These are phyloP conservation scores for Vanessa tameamea DNA, from an alignment of 1,140 invertebrate species.

Conservation along the genomic window DNA sequence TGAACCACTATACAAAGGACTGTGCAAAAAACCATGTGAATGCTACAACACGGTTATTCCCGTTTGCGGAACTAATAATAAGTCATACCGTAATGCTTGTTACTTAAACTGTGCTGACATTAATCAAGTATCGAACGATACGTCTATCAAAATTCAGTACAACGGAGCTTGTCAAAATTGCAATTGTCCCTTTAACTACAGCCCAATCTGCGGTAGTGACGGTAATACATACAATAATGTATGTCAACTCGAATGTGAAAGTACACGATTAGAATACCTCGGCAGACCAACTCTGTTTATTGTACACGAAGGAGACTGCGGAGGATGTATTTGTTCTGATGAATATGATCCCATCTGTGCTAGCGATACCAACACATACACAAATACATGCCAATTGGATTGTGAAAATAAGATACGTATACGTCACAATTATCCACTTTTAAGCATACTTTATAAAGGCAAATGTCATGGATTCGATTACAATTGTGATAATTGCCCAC, in stretches of 20 bases:
- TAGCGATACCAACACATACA: constrained; percentile 40
- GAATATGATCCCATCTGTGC: constrained; percentile 46
- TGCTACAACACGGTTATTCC: constrained; percentile 59
- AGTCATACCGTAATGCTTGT: constrained; percentile 85
- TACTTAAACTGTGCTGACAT: constrained; percentile 38
- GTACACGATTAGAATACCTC: constrained; percentile 14
- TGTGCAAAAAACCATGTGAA: constrained; percentile 35
- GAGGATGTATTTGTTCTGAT: constrained; percentile 27
- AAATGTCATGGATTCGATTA: constrained; percentile 27
- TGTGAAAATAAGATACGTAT: constrained; percentile 41
- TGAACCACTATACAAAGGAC: constrained; percentile 22
- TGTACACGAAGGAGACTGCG: constrained; percentile 35
- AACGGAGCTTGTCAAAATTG: constrained; percentile 83
- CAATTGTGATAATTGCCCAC: constrained; percentile 34
- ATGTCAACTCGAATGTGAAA: constrained; percentile 41
- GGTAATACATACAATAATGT: constrained; percentile 43
- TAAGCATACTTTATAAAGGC: constrained; percentile 22
- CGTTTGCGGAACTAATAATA: constrained; percentile 89
- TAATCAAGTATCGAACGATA: constrained; percentile 18
- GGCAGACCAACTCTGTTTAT: constrained; percentile 22
- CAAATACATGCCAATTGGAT: constrained; percentile 33
- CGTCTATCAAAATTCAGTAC: constrained; percentile 81
- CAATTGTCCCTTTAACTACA: constrained; percentile 80
- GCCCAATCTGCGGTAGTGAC: constrained; percentile 85
- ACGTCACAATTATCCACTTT: not conserved